phyloP scores from a whole-genome alignment of 2,797 vertebrate genomes.

The Onychomys arenicola region DNA sequence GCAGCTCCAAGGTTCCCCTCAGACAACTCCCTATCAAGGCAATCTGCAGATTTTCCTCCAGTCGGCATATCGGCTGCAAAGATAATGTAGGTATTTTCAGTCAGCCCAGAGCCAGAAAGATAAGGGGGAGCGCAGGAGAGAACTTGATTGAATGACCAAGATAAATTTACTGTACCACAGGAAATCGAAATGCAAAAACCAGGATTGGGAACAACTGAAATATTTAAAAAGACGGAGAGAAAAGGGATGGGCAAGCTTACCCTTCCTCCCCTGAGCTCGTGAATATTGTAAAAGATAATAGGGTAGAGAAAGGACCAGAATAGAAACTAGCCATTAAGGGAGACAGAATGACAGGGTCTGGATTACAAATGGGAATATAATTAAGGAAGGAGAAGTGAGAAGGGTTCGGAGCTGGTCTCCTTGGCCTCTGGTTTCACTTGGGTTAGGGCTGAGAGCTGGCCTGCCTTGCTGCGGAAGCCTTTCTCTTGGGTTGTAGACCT shows the following conservation, averaged over 20 bases:
- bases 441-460: background rate
- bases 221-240: slow-evolving; percentile 88
- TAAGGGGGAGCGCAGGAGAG: slow-evolving; percentile 81
- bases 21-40: slow-evolving; percentile 75
- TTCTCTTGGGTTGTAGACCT: background rate
- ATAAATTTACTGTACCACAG: slow-evolving; percentile 88
- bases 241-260: slow-evolving; percentile 77
- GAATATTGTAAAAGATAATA: slow-evolving; percentile 87
- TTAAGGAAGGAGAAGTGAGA: slow-evolving; percentile 78
- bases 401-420: slow-evolving; percentile 58
- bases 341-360: slow-evolving; percentile 81
- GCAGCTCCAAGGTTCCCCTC: slow-evolving; percentile 71
- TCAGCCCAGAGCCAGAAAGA: slow-evolving; percentile 81
- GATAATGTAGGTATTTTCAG: slow-evolving; percentile 84
- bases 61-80: slow-evolving; percentile 74
- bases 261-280: slow-evolving; percentile 82
- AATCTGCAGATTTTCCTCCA: slow-evolving; percentile 81
- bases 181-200: slow-evolving; percentile 90
- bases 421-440: background rate
- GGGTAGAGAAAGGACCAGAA: slow-evolving; percentile 85
- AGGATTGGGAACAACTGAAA: slow-evolving; percentile 87
- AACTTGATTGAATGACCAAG: slow-evolving; percentile 86
- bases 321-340: slow-evolving; percentile 86
- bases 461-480: background rate
- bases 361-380: slow-evolving; percentile 82